These are phyloP conservation scores for Zaprionus nigranus DNA, from an alignment of 1,140 invertebrate species.

Conservation along the genomic window DNA sequence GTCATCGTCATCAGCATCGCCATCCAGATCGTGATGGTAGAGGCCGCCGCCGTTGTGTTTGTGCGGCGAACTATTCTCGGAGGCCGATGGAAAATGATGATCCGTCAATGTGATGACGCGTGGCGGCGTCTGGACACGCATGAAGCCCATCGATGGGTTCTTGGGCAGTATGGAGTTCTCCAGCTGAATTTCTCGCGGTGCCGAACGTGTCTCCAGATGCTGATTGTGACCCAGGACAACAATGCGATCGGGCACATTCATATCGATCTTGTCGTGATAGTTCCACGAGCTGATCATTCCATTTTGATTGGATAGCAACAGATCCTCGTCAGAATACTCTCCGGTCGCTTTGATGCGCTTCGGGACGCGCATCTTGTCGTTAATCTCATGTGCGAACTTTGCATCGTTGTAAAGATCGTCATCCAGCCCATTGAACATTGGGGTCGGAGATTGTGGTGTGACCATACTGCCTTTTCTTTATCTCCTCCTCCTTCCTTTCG, in stretches of 20 bases:
- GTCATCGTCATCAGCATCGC: slow-evolving; percentile 60
- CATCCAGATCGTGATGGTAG: slow-evolving; percentile 57
- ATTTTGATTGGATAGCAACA: slow-evolving; percentile 86
- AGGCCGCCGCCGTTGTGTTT: slow-evolving; percentile 55
- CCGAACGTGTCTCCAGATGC: slow-evolving; percentile 91
- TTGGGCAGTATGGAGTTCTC: slow-evolving; percentile 91
- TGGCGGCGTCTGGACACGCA: slow-evolving; percentile 92
- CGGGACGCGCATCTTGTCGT: slow-evolving; percentile 91
- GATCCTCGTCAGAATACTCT: slow-evolving; percentile 87
- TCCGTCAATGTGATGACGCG: slow-evolving; percentile 92
- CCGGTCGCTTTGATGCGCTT: slow-evolving; percentile 90
- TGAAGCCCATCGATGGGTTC: slow-evolving; percentile 88
- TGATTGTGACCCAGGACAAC: slow-evolving; percentile 93
- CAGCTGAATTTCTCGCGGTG: slow-evolving; percentile 92
- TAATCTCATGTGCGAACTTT: slow-evolving; percentile 90
- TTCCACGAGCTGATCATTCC: slow-evolving; percentile 87
- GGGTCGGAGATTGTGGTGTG: slow-evolving; percentile 86
- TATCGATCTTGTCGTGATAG: slow-evolving; percentile 91
- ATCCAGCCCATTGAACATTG: slow-evolving; percentile 86
- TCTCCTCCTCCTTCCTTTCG: slow-evolving; percentile 2
- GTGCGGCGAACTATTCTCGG: slow-evolving; percentile 86
- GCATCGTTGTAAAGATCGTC: slow-evolving; percentile 89
- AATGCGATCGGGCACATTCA: slow-evolving; percentile 96
- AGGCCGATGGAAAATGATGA: slow-evolving; percentile 91
- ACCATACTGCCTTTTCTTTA: slow-evolving; percentile 84